These are phyloP conservation scores for Eubucco bourcierii DNA, from an alignment of 2,113 vertebrate species.

Conservation along the genomic window DNA sequence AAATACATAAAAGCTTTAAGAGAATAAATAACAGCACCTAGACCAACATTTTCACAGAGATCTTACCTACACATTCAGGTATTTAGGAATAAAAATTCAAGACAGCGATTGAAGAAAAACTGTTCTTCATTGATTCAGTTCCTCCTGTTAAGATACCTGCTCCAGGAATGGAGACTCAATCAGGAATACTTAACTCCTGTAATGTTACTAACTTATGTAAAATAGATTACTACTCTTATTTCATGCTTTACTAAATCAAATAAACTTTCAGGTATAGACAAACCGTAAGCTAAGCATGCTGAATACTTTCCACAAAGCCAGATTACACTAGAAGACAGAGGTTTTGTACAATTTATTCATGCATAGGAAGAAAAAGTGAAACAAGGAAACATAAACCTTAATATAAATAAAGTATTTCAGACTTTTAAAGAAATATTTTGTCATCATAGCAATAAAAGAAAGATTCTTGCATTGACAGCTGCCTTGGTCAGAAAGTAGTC, in stretches of 20 bases:
- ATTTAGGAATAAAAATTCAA: slow-evolving; percentile 37
- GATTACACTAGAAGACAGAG: neutral
- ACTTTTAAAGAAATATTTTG: neutral
- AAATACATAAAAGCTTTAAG: slow-evolving; percentile 22
- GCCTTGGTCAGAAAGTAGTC: neutral
- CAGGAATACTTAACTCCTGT: neutral
- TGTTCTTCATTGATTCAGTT: neutral
- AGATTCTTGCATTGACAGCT: neutral
- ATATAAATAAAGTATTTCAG: neutral
- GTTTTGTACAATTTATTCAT: neutral
- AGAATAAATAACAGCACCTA: slow-evolving; percentile 2
- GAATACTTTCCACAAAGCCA: neutral
- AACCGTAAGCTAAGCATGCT: neutral
- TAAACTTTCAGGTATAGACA: neutral
- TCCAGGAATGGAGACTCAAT: neutral
- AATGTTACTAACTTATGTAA: neutral
- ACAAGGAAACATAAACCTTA: neutral
- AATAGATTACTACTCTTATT: neutral
- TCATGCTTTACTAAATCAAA: neutral
- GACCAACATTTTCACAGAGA: slow-evolving; percentile 1
- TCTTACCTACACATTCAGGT: slow-evolving; percentile 1
- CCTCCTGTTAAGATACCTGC: neutral
- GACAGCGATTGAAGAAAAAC: neutral
- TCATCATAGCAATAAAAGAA: neutral
- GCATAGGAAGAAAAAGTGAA: neutral